phyloP scores from a whole-genome alignment of 2,888 invertebrate species.

The Miltochrista miniata region DNA sequence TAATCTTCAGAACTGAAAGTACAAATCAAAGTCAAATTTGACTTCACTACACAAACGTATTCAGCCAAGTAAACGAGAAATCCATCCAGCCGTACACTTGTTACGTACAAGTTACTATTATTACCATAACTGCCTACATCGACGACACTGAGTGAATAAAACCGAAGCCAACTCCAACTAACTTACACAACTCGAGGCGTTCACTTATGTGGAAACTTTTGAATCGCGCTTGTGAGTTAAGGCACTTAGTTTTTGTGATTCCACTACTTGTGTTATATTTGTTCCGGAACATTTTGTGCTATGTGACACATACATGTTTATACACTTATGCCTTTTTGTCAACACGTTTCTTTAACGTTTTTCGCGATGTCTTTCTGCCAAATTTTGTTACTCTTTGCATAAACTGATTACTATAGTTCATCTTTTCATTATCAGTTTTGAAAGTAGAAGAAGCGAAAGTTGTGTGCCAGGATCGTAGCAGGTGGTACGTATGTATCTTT shows the following conservation, averaged over 20 bases:
- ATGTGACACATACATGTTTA: too few relatives aligned
- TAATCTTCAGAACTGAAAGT: not conserved
- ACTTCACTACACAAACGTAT: not conserved
- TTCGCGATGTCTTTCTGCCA: too few relatives aligned
- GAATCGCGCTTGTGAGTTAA: constrained; percentile 27
- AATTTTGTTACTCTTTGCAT: too few relatives aligned
- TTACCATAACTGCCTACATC: constrained; percentile 18
- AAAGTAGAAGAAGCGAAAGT: too few relatives aligned
- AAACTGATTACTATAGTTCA: too few relatives aligned
- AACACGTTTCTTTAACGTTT: too few relatives aligned
- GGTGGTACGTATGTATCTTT: too few relatives aligned
- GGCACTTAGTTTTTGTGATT: constrained; percentile 34
- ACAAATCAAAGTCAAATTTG: constrained; percentile 1
- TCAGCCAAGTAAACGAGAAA: constrained; percentile 1
- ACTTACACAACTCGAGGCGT: constrained; percentile 33
- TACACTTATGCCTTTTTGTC: too few relatives aligned
- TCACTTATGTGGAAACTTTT: constrained; percentile 31
- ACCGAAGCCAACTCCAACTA: constrained; percentile 33
- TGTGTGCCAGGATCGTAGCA: too few relatives aligned
- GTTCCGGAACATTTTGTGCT: constrained; percentile 10
- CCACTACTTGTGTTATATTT: constrained; percentile 23
- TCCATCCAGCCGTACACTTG: constrained; percentile 4
- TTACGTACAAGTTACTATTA: constrained; percentile 6
- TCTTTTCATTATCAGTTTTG: too few relatives aligned
- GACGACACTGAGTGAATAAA: constrained; percentile 29